Evolutionary conservation across 2,888 invertebrate genomes (phyloP).

Genomic region (Salpingus planirostris): DNA sequence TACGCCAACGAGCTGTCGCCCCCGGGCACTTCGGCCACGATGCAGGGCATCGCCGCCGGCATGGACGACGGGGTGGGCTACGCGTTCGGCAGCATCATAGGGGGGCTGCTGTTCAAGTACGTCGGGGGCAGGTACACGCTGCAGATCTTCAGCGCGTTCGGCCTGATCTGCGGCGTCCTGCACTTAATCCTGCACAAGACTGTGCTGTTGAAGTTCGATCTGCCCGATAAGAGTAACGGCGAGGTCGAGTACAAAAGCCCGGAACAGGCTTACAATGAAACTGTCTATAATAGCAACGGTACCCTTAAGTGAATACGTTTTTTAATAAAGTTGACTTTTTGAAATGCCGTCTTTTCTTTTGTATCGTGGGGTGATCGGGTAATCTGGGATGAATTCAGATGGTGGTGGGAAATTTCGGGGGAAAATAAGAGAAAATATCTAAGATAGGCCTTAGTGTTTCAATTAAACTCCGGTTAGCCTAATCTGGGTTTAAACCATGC

Average conservation of each 20-base stretch:
- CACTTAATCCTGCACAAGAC: conserved; percentile 41
- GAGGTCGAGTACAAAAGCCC: conserved; percentile 21
- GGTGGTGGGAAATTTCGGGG: too few species aligned
- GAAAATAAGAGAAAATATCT: too few species aligned
- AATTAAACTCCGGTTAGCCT: too few species aligned
- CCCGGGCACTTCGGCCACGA: conserved; percentile 65
- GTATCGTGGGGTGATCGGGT: too few species aligned
- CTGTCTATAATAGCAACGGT: too few species aligned
- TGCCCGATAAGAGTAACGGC: conserved; percentile 4
- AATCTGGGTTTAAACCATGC: too few species aligned
- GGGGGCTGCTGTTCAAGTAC: conserved; percentile 58
- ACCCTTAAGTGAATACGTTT: too few species aligned
- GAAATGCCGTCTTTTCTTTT: too few species aligned
- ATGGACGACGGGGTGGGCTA: conserved; percentile 81
- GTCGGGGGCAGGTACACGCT: conserved; percentile 52
- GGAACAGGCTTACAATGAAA: too few species aligned
- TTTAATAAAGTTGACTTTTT: too few species aligned
- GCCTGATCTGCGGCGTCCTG: conserved; percentile 38
- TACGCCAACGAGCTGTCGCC: conserved; percentile 49
- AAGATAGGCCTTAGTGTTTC: too few species aligned
- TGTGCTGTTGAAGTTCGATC: conserved; percentile 6
- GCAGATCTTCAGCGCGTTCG: conserved; percentile 43
- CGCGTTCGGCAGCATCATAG: conserved; percentile 64
- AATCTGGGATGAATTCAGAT: too few species aligned
- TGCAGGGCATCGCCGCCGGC: conserved; percentile 80